Base-by-base conservation (phyloP, 1,140 invertebrate genomes). In the Eriocheir sinensis region DNA sequence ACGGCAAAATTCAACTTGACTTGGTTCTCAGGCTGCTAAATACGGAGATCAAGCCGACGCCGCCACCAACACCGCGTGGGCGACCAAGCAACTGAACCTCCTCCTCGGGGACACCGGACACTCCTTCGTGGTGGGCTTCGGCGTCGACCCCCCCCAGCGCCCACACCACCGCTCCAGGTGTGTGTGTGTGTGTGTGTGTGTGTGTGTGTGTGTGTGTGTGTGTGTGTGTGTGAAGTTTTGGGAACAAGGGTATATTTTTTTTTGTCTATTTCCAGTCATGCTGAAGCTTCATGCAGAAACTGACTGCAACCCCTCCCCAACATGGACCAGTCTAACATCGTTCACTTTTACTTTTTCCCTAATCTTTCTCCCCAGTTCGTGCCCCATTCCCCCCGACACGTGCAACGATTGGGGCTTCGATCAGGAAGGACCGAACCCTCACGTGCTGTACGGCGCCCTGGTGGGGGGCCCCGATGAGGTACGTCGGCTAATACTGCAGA, bases 91-190 rank as follows among this genome's bases (percentile, higher is more conserved):
- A 96, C 97, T 98, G 81, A 96, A 97, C 95, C 98, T 98, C 96
- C 97, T 97, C 93, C 96, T 98, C 0, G 98, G 98, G 0, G 97
- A 97, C 93, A 96, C 96, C 94, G 97, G 97, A 3, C 97, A 97
- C 89, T 98, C 97, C 96, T 98, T 97, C 96, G 97, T 98, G 0
- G 97, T 98, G 34, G 98, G 98, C 9, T 98, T 97, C 96, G 98
- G 98, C 0, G 96, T 96, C 60, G 97, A 72, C 21, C 60, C 60
- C n/a, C 60, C 60, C 4, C 60, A n/a, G 21, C 60, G 60, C 21
- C 21, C 60, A 21, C 60, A 72, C 60, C 60, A 72, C 21, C 60
- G 60, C 60, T 72, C 60, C 1, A n/a, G 21, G 60, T 72, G 27
- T 8, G 60, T 72, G 27, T 72, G 60, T 72, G 21, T n/a, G 60